Base-by-base conservation (phyloP, 2,888 invertebrate species). In the Lasiommata megera region DNA sequence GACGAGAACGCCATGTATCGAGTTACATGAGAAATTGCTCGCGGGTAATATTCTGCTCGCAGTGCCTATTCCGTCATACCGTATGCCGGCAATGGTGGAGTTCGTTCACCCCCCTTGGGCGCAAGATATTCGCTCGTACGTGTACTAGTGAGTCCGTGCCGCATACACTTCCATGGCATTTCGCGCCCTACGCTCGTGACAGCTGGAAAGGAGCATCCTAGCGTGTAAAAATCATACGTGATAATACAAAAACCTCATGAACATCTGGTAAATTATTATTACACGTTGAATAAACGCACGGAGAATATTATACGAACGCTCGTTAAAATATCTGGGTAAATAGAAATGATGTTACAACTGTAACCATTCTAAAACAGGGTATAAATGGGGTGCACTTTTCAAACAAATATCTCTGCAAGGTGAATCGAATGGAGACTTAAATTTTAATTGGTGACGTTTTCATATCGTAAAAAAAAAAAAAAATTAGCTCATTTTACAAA, bases 1-100 rank as follows among this genome's bases (percentile, higher is more conserved):
- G 29, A 51, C 40, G 29, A 40, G 11, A 51, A n/a, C 29, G 29
- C 11, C 6, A 14, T 12, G 8, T 31, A 52, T 41, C 16, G 17
- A 28, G 29, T 54, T 56, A 46, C 43, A 44, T 56, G 77, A 77
- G 73, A 71, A 73, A 72, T 76, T 12, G 44, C n/a, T 41, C 6
- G 11, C 18, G 41, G n/a, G 6, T 23, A 41, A 9, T 40, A 12
- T 28, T 6, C 43, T 12, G 12, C 12, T 43, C 23, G 41, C 0
- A 23, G 23, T 23, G 41, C 11, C 41, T 43, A 23, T 23, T 43
- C 41, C 23, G 23, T 38, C 6, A 17, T 9, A n/a, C 6, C 23
- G 14, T 28, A 14, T 8, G 12, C 28, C 28, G 12, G 28, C 12
- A 44, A 17, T 23, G 23, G 23, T 23, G 44, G 28, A 28, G 44